These are phyloP conservation scores for Mercenaria mercenaria DNA, from an alignment of 1,140 invertebrate species.

Conservation along the genomic window DNA sequence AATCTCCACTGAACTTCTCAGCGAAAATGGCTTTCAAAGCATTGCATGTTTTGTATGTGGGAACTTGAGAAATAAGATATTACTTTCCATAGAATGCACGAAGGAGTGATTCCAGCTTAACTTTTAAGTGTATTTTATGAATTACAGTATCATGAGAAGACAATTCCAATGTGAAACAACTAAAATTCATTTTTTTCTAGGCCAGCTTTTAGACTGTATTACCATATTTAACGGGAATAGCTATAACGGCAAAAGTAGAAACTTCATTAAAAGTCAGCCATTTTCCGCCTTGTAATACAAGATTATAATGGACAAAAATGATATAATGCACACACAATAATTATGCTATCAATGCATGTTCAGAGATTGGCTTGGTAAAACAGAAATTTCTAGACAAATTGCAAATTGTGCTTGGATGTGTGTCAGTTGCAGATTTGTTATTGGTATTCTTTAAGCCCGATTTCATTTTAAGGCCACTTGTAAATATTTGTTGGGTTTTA, in stretches of 20 bases:
- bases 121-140: too few species aligned
- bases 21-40: neutral
- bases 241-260: neutral
- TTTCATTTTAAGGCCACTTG: neutral
- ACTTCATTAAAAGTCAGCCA: neutral
- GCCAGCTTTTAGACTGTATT: too few species aligned
- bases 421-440: neutral
- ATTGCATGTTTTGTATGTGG: neutral
- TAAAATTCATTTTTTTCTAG: too few species aligned
- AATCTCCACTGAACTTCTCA: neutral
- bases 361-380: neutral
- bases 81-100: too few species aligned
- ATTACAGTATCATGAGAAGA: too few species aligned
- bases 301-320: slow-evolving; percentile 34
- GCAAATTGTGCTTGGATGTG: neutral
- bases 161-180: too few species aligned
- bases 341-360: slow-evolving; percentile 21
- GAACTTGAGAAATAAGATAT: too few species aligned
- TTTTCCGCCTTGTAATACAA: slow-evolving; percentile 5
- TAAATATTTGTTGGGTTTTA: neutral
- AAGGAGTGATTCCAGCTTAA: too few species aligned
- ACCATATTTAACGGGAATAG: neutral
- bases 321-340: slow-evolving; percentile 5
- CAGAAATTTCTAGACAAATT: neutral
- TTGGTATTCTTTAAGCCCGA: neutral